Conservation (phyloP, 2,797 vertebrate genomes). For the Mormyrops boulengeri region DNA sequence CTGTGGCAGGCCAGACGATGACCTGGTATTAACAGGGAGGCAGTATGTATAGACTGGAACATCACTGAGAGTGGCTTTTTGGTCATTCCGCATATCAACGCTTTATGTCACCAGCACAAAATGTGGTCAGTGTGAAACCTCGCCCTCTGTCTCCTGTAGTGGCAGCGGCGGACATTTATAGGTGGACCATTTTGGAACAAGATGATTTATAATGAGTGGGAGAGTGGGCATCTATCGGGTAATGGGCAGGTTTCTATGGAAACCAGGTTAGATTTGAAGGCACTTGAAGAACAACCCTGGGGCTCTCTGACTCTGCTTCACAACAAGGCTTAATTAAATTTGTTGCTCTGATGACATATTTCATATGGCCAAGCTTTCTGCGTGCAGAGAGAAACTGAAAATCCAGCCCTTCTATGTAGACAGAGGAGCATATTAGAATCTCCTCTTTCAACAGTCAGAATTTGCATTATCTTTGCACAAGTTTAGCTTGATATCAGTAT, state of each 20-base stretch:
- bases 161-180: background rate
- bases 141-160: background rate
- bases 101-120: background rate
- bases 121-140: background rate
- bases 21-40: background rate
- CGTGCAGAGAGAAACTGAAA: constrained; percentile 21
- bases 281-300: constrained; percentile 32
- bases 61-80: background rate
- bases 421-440: constrained; percentile 15
- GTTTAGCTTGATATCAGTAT: background rate
- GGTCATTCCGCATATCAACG: background rate
- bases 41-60: background rate
- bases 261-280: constrained; percentile 57
- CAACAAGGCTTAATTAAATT: constrained; percentile 54
- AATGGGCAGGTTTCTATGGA: constrained; percentile 60
- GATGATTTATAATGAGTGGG: constrained; percentile 35
- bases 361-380: constrained; percentile 20
- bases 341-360: constrained; percentile 33
- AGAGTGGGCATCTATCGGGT: constrained; percentile 32
- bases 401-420: constrained; percentile 11
- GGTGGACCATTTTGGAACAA: constrained; percentile 32
- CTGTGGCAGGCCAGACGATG: background rate
- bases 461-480: background rate
- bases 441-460: background rate
- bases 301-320: constrained; percentile 46